Percentiles rank a stretch among this genome's conserved stretches.
Evolutionary conservation across 2,888 invertebrate species (phyloP).

Genomic region (Tetragonisca angustula): DNA sequence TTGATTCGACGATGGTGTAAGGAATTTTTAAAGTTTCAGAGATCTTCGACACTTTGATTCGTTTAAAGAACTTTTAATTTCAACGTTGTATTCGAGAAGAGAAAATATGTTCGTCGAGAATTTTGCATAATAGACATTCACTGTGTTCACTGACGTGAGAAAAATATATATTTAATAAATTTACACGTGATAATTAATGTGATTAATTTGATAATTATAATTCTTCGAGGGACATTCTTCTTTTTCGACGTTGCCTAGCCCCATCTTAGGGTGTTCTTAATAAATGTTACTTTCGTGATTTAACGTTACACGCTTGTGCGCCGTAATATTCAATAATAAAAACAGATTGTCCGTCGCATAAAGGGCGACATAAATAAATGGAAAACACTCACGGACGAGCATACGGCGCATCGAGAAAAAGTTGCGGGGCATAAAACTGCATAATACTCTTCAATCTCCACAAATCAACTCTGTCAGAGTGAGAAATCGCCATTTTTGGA

Average conservation of each 20-base stretch:
- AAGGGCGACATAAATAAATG: slow-evolving; percentile 18
- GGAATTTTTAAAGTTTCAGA: background rate
- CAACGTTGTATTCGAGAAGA: no score
- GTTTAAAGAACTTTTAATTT: no score
- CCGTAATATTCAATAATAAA: slow-evolving; percentile 2
- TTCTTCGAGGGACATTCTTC: background rate
- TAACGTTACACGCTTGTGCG: background rate
- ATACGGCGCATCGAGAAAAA: slow-evolving; percentile 23
- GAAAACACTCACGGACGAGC: background rate
- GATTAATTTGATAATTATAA: background rate
- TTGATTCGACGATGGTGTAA: background rate
- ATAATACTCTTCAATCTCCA: slow-evolving; percentile 19
- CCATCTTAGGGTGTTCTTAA: background rate
- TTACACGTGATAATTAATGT: no score
- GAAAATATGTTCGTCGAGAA: no score
- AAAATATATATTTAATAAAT: no score
- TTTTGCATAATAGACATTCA: no score
- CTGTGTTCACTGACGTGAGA: no score
- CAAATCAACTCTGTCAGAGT: slow-evolving; percentile 34
- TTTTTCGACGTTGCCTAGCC: background rate
- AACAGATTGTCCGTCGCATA: slow-evolving; percentile 10
- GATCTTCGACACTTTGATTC: no score
- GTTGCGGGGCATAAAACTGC: slow-evolving; percentile 20
- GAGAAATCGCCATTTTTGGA: slow-evolving; percentile 25
- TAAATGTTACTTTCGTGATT: background rate